Conservation (phyloP, 2,113 vertebrate species). For the Bettongia penicillata region DNA sequence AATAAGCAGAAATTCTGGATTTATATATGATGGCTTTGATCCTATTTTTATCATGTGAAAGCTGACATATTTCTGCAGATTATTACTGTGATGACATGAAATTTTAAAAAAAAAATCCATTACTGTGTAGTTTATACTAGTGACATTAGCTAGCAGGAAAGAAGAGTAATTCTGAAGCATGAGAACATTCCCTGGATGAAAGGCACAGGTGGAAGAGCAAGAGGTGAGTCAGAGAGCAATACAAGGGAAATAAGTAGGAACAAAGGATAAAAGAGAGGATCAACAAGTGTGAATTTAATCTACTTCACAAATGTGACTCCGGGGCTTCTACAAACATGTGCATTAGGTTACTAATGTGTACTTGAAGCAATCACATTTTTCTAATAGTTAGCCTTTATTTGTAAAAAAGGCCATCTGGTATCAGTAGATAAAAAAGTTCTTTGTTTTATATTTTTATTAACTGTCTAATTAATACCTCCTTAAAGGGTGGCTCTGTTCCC, state of each 20-base stretch:
- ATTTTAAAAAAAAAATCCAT: not conserved
- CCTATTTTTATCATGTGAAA: slow-evolving; percentile 23
- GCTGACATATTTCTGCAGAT: slow-evolving; percentile 38
- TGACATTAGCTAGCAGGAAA: not conserved
- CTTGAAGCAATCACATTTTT: not conserved
- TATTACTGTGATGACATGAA: not conserved
- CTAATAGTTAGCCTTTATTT: slow-evolving; percentile 16
- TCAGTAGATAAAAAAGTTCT: slow-evolving; percentile 27
- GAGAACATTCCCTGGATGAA: not conserved
- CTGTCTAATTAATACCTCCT: slow-evolving; percentile 87
- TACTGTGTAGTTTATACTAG: not conserved
- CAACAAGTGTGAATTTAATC: not conserved
- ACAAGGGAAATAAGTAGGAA: not conserved
- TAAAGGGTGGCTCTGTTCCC: slow-evolving; percentile 94
- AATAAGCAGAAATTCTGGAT: slow-evolving; percentile 18
- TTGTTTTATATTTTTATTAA: not conserved
- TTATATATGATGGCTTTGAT: slow-evolving; percentile 12
- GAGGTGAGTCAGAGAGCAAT: not conserved
- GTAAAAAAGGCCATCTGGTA: not conserved
- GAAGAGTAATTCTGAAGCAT: not conserved
- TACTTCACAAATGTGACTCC: not conserved
- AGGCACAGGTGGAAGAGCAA: not conserved
- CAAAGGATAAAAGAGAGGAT: not conserved
- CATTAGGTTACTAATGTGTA: not conserved
- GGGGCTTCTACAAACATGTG: not conserved